These are phyloP conservation scores for Phataginus tetradactyla DNA, from an alignment of 2,797 vertebrate genomes.

Conservation along the genomic window DNA sequence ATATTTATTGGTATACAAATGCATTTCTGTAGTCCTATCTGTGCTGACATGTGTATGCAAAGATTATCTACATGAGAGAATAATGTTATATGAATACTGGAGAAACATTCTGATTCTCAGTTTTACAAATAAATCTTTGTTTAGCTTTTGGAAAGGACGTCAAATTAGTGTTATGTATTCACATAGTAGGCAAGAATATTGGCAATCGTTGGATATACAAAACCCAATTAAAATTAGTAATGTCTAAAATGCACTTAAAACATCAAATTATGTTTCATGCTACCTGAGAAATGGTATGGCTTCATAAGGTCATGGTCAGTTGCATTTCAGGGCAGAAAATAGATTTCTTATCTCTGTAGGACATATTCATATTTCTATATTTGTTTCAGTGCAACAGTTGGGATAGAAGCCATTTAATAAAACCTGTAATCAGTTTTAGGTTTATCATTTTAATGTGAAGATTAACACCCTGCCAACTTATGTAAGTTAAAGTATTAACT, in stretches of 20 bases:
- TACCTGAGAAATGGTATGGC: conserved; percentile 7
- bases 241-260: conserved; percentile 48
- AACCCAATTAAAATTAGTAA: not conserved
- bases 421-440: conserved; percentile 70
- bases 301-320: conserved; percentile 27
- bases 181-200: not conserved
- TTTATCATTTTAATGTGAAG: conserved; percentile 69
- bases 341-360: conserved; percentile 55
- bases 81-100: not conserved
- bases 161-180: not conserved
- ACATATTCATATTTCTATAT: conserved; percentile 59
- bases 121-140: not conserved
- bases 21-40: not conserved
- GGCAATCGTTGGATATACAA: not conserved
- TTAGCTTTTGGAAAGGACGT: not conserved
- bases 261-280: not conserved
- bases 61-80: not conserved
- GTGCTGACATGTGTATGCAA: not conserved
- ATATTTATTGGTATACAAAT: fast-evolving
- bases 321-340: conserved; percentile 6
- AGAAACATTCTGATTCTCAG: not conserved
- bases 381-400: conserved; percentile 42
- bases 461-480: conserved; percentile 61
- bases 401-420: conserved; percentile 69
- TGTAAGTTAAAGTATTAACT: conserved; percentile 54